Conservation (phyloP, 2,797 vertebrate genomes). For the Nyctibius grandis region DNA sequence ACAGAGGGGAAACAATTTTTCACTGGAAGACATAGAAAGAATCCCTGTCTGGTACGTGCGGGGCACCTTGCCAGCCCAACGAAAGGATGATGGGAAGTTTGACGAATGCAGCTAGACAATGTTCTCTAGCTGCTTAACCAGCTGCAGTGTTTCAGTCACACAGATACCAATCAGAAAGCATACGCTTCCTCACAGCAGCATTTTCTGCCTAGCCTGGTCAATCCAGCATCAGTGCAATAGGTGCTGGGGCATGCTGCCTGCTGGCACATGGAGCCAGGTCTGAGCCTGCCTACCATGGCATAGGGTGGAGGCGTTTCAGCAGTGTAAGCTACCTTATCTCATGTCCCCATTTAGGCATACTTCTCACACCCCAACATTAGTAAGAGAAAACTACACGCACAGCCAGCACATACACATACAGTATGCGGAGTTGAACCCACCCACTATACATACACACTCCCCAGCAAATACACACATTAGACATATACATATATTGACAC, state of each 20-base stretch:
- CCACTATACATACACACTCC: neutral
- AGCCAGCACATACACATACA: neutral
- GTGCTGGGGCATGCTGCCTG: neutral
- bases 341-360: neutral
- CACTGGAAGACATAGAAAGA: neutral
- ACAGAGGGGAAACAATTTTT: neutral
- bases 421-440: neutral
- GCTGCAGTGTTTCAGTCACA: neutral
- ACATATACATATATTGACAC: rapidly evolving
- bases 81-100: neutral
- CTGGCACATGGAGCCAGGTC: neutral
- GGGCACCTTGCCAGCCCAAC: neutral
- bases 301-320: neutral
- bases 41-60: neutral
- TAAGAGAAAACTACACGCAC: neutral
- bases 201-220: neutral
- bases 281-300: neutral
- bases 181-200: neutral
- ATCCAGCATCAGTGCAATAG: neutral
- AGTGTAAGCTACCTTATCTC: conserved; percentile 23
- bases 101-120: neutral
- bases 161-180: neutral
- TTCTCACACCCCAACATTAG: neutral
- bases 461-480: neutral
- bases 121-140: neutral